These are phyloP conservation scores for Morphnarchus princeps DNA, from an alignment of 2,113 vertebrate genomes.

Conservation along the genomic window DNA sequence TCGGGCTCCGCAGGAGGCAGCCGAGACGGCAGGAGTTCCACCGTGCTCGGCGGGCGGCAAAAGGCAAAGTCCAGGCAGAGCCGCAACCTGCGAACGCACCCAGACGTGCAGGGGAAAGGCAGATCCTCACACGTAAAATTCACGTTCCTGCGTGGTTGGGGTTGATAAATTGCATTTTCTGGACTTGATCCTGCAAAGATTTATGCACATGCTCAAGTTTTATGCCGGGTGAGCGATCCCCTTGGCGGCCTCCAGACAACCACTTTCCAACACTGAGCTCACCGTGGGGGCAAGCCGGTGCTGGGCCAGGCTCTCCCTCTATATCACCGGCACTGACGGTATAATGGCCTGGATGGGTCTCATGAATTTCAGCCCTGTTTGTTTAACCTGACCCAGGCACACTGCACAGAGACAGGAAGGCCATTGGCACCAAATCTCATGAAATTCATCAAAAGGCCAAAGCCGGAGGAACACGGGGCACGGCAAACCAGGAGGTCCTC, in stretches of 20 bases:
- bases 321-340: background rate
- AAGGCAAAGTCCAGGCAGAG: background rate
- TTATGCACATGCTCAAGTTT: background rate
- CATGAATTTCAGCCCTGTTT: background rate
- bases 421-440: background rate
- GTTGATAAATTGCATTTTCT: background rate
- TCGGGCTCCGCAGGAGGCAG: background rate
- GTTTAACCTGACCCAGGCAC: background rate
- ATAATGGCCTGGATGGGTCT: background rate
- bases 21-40: background rate
- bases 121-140: background rate
- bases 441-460: background rate
- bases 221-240: background rate
- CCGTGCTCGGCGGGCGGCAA: background rate
- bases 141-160: background rate
- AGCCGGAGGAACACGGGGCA: background rate
- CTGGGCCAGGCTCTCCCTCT: background rate
- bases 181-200: background rate
- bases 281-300: rapidly evolving
- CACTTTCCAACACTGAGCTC: background rate
- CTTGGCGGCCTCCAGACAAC: background rate
- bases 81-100: background rate
- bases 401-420: rapidly evolving
- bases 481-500: background rate
- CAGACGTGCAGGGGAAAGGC: background rate